These are phyloP conservation scores for Pristionchus pacificus DNA, from an alignment of 1,140 invertebrate genomes.

Conservation along the genomic window DNA sequence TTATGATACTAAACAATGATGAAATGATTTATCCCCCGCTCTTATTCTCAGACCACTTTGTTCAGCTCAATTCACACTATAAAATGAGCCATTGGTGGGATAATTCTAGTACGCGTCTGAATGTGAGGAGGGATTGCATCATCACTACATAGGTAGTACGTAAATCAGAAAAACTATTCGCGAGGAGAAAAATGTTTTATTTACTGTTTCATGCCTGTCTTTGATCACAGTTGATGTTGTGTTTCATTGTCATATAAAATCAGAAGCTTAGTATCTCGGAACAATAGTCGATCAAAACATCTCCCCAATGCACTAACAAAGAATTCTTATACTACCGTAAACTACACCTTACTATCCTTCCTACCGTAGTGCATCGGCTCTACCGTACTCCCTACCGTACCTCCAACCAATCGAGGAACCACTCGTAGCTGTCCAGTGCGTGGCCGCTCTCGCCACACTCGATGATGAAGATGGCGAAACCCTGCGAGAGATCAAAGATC, in stretches of 20 bases:
- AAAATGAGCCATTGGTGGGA: too few relatives aligned
- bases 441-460: slow-evolving; percentile 19
- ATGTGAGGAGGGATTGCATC: too few relatives aligned
- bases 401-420: slow-evolving; percentile 39
- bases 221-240: background rate
- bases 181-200: too few relatives aligned
- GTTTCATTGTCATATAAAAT: background rate
- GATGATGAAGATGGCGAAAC: slow-evolving; percentile 29
- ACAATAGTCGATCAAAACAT: slow-evolving; percentile 11
- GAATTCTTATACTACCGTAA: background rate
- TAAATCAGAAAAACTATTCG: background rate
- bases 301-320: slow-evolving; percentile 17
- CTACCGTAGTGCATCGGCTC: slow-evolving; percentile 2
- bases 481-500: slow-evolving; percentile 21
- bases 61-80: too few relatives aligned
- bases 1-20: too few relatives aligned
- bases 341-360: background rate
- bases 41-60: too few relatives aligned
- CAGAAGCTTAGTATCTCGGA: background rate
- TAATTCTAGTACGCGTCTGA: too few relatives aligned
- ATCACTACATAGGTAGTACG: background rate
- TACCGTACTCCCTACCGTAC: slow-evolving; percentile 27
- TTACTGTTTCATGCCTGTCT: too few relatives aligned
- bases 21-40: too few relatives aligned
- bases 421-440: slow-evolving; percentile 25